A percentile compares a stretch with the other conserved stretches of the same genome.
Evolutionary conservation across 2,888 invertebrate species (phyloP).

Genomic region (Therioaphis trifolii): DNA sequence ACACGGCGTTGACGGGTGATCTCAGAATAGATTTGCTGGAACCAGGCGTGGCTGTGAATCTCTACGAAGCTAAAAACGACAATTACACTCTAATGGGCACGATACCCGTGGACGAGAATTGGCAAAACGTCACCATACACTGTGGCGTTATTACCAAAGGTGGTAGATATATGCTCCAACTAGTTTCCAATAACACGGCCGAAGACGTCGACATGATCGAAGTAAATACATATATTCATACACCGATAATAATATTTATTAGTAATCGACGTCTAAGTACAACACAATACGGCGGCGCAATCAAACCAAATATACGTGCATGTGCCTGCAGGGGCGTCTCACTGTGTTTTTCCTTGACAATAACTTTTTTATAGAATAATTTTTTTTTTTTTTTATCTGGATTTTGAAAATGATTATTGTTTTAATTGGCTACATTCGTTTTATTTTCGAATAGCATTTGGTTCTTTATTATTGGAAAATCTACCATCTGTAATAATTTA

Average conservation of each 20-base stretch:
- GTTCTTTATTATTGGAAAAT: no score
- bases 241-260: no score
- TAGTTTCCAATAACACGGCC: conserved; percentile 66
- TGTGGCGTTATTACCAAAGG: conserved; percentile 82
- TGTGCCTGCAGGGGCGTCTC: neutral
- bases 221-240: conserved; percentile 3
- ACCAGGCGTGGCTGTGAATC: conserved; percentile 52
- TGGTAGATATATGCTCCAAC: conserved; percentile 74
- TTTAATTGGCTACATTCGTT: no score
- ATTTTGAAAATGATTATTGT: no score
- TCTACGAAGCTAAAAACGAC: conserved; percentile 57
- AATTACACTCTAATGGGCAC: conserved; percentile 62
- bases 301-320: no score
- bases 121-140: conserved; percentile 70
- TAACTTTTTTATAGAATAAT: no score
- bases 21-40: conserved; percentile 77
- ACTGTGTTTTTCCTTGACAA: no score
- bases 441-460: no score
- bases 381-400: no score
- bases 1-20: conserved; percentile 84
- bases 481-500: no score
- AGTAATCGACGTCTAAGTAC: no score
- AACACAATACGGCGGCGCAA: no score
- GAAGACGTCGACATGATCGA: conserved; percentile 47
- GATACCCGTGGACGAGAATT: conserved; percentile 69